Conservation (phyloP, 1,140 invertebrate genomes). For the Drosophila lowei region DNA sequence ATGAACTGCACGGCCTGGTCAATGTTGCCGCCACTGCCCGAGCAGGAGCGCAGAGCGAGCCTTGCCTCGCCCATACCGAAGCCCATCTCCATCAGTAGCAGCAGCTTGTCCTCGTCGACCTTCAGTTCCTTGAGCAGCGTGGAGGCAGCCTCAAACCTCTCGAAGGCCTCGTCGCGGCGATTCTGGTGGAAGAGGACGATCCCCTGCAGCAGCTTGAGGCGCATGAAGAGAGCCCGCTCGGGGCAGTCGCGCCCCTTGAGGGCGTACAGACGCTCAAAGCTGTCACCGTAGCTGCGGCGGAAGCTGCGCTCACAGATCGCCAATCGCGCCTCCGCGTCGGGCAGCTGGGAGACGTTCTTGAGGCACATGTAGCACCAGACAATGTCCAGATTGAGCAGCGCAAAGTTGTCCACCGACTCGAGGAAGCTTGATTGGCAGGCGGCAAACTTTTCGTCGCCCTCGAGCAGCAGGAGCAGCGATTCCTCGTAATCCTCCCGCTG, state of each 20-base stretch:
- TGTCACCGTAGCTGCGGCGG: constrained; percentile 87
- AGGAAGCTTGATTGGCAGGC: constrained; percentile 88
- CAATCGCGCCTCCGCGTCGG: constrained; percentile 88
- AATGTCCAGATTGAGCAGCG: constrained; percentile 91
- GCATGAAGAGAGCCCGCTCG: constrained; percentile 89
- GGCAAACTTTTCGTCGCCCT: constrained; percentile 89
- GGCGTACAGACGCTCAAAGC: constrained; percentile 87
- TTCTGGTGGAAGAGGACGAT: constrained; percentile 90
- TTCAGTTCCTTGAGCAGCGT: constrained; percentile 86
- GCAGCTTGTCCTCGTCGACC: constrained; percentile 85
- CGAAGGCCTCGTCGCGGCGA: constrained; percentile 85
- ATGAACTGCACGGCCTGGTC: constrained; percentile 87
- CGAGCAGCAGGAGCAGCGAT: constrained; percentile 88
- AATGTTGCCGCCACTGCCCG: constrained; percentile 85
- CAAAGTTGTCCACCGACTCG: constrained; percentile 90
- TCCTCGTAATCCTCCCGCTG: constrained; percentile 87
- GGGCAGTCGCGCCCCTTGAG: constrained; percentile 87
- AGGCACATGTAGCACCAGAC: constrained; percentile 93
- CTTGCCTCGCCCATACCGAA: constrained; percentile 87
- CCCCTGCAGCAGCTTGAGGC: constrained; percentile 90
- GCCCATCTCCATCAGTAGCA: constrained; percentile 85
- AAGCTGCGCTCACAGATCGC: constrained; percentile 87
- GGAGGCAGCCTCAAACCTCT: constrained; percentile 86
- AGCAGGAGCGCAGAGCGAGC: constrained; percentile 86
- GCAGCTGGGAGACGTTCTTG: constrained; percentile 87